phyloP scores from a whole-genome alignment of 2,113 vertebrate genomes.

The Megaceryle torquata region DNA sequence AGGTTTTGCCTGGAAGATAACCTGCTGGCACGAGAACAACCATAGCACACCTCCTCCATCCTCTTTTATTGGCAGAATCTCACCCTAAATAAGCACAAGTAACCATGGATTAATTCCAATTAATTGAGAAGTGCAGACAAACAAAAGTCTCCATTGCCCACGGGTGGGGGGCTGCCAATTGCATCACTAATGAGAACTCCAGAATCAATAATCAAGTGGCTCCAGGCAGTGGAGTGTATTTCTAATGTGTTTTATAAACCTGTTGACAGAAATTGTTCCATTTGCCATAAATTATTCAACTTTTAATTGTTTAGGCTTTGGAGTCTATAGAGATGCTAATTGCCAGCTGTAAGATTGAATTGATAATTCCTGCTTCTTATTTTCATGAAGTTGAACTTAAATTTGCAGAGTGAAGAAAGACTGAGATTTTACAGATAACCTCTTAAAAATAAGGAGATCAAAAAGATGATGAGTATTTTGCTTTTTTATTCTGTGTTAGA shows the following conservation, averaged over 20 bases:
- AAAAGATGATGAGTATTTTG: neutral
- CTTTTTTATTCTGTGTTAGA: neutral
- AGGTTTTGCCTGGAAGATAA: neutral
- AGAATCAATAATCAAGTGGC: slow-evolving; percentile 24
- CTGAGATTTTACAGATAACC: neutral
- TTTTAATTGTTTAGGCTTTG: slow-evolving; percentile 44
- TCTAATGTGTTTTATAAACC: neutral
- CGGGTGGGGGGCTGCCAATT: neutral
- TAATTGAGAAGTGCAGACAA: neutral
- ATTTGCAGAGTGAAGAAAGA: neutral
- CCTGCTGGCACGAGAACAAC: neutral
- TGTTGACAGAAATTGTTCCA: slow-evolving; percentile 23
- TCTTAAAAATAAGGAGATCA: neutral
- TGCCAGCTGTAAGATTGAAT: neutral
- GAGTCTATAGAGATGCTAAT: slow-evolving; percentile 40
- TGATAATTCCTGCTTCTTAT: neutral
- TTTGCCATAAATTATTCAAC: slow-evolving; percentile 57
- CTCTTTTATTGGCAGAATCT: neutral
- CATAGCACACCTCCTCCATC: neutral
- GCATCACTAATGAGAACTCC: slow-evolving; percentile 8
- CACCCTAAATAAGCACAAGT: neutral
- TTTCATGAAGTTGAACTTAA: neutral
- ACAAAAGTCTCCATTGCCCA: neutral
- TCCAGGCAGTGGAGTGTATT: slow-evolving; percentile 3
- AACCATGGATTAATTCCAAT: neutral